Evolutionary conservation across 2,888 invertebrate species (phyloP), one percentile per base, ranked within the genome.

Genomic region (Nymphalis urticae): DNA sequence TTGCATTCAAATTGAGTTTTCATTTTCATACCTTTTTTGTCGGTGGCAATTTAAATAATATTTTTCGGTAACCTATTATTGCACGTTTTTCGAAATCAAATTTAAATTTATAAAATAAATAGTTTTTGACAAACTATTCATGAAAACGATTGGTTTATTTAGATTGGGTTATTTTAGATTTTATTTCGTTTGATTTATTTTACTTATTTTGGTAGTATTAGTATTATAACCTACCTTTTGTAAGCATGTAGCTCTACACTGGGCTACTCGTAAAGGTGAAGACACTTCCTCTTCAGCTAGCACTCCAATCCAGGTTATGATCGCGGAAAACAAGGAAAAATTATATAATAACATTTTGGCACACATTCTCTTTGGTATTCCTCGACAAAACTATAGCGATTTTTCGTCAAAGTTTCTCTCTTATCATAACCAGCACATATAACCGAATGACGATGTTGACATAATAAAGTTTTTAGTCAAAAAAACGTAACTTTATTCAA

Each of bases 211-310:
- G 9, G 42, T 42, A 58, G 19, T 42, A 19, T 58, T 13, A 42
- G 3, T 16, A 21, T 7, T 48, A 7, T 21, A 24, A 61, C 74
- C 83, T 92, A 95, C 95, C 95, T 94, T 95, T 93, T 95, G 94
- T 80, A 95, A 93, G 87, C 95, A 95, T 76, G 95, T 95, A 76
- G 95, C 95, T 86, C 95, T 90, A 86, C 95, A 95, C 80, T 95
- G 95, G 77, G 95, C 95, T 77, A 95, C 95, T 80, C 95, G 93
- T 76, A 95, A 87, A 69, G 95, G 95, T 79, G 95, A 95, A 72
- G 95, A 95, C 77, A 95, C 94, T 84, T 95, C 95, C 90, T 94
- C 94, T 80, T 95, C 94, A 75, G 94, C 94, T 65, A 84, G 78
- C 84, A 90, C 92, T 83, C 88, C 91, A 88, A 91, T 91, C 92